phyloP scores from a whole-genome alignment of 2,113 vertebrate species.

The Numida meleagris region DNA sequence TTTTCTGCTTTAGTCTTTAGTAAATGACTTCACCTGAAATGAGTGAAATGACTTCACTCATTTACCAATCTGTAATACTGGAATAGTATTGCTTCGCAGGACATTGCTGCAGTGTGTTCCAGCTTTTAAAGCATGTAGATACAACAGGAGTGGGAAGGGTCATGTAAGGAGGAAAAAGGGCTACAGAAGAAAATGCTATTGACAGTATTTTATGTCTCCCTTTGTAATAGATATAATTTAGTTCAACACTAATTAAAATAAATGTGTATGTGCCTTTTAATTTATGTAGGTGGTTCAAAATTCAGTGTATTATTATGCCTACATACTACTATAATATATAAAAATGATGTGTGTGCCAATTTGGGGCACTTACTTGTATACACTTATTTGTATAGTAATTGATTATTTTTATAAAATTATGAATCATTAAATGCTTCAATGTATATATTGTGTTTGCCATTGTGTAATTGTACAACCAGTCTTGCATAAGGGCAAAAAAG shows the following conservation, averaged over 20 bases:
- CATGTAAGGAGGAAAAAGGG: not conserved
- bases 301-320: not conserved
- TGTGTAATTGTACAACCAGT: not conserved
- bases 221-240: not conserved
- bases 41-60: too few relatives aligned
- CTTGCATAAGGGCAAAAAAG: not conserved
- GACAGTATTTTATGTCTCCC: not conserved
- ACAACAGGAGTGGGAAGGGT: not conserved
- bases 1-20: not conserved
- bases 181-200: not conserved
- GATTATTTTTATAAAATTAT: not conserved
- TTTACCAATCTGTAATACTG: not conserved
- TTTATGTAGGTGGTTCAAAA: not conserved
- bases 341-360: not conserved
- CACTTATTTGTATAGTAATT: not conserved
- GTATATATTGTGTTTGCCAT: not conserved
- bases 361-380: not conserved
- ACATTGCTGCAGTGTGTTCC: not conserved
- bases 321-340: not conserved
- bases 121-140: not conserved
- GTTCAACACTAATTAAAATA: not conserved
- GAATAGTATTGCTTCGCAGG: not conserved
- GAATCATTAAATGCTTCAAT: constrained; percentile 7
- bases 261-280: not conserved
- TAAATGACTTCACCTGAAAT: not conserved